These are phyloP conservation scores for Eulemur mongoz DNA, from an alignment of 2,797 vertebrate genomes.

Conservation along the genomic window DNA sequence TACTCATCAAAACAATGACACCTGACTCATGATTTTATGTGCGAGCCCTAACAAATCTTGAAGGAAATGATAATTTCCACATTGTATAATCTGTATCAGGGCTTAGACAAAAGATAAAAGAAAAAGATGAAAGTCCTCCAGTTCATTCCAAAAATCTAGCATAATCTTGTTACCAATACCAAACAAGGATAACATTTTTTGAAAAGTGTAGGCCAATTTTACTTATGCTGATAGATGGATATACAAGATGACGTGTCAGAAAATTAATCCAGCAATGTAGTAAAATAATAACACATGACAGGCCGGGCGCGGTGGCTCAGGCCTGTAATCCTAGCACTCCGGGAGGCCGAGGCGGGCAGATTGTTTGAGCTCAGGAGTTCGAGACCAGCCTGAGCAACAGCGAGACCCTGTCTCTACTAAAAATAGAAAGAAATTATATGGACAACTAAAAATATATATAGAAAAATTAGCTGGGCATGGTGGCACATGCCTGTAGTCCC, in stretches of 20 bases:
- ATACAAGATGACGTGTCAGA: neutral
- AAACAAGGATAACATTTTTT: neutral
- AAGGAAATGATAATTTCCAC: neutral
- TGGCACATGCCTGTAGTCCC: too few relatives aligned
- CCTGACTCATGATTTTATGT: neutral
- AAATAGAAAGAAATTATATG: too few relatives aligned
- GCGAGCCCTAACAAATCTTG: neutral
- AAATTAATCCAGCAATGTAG: neutral
- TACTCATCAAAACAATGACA: neutral
- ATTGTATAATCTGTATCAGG: neutral
- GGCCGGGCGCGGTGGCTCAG: too few relatives aligned
- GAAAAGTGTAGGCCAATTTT: neutral
- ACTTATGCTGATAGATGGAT: neutral
- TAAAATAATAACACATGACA: neutral
- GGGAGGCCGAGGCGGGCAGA: too few relatives aligned
- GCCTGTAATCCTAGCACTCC: too few relatives aligned
- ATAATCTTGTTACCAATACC: neutral
- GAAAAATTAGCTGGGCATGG: too few relatives aligned
- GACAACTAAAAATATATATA: too few relatives aligned
- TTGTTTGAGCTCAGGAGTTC: too few relatives aligned
- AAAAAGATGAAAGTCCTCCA: neutral
- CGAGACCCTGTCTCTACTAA: too few relatives aligned
- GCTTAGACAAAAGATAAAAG: neutral
- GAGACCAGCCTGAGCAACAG: too few relatives aligned
- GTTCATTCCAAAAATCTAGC: neutral